Evolutionary conservation across 2,888 invertebrate genomes (phyloP), one percentile per base, ranked within the genome.

Genomic region (Achlya flavicornis): DNA sequence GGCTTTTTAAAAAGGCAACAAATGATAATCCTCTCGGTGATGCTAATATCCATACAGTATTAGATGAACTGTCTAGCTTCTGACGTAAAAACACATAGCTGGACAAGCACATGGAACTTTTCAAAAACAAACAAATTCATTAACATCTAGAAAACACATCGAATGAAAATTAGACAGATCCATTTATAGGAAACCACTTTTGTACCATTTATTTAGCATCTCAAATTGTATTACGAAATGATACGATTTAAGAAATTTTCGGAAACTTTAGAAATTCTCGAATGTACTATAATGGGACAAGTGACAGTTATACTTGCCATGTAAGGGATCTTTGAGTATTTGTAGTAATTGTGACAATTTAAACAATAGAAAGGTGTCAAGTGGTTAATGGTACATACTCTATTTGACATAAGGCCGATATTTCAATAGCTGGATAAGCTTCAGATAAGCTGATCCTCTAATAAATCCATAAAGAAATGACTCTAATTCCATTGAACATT

Each of bases 361-460:
- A 64, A 66, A 63, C 63, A 58, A 48, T 3, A 43, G 48, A 16
- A 8, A 48, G 6, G 48, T 48, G 48, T 16, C 1, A 48, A 48
- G n/a, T 48, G 16, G 16, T 46, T 46, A 46, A 46, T 46, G 16
- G 48, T 48, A 16, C 48, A 48, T 48, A 48, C 48, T 16, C 48
- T 16, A 16, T 48, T 48, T 16, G 48, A 6, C 46, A 26, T 26
- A 26, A 26, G 26, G 26, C 26, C 26, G 26, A 26, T 26, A 26
- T 26, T 26, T 26, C 26, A 26, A 26, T 26, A 26, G 2, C 26
- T 26, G 26, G 26, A 26, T 26, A 26, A 26, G 2, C 26, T 26
- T 26, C 26, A 26, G 26, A 26, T 26, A 26, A 26, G 26, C 26
- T 26, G 2, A 1, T 26, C 26, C 26, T 26, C 26, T 26, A 26